phyloP scores from a whole-genome alignment of 1,140 invertebrate species.

The Nasonia giraulti region DNA sequence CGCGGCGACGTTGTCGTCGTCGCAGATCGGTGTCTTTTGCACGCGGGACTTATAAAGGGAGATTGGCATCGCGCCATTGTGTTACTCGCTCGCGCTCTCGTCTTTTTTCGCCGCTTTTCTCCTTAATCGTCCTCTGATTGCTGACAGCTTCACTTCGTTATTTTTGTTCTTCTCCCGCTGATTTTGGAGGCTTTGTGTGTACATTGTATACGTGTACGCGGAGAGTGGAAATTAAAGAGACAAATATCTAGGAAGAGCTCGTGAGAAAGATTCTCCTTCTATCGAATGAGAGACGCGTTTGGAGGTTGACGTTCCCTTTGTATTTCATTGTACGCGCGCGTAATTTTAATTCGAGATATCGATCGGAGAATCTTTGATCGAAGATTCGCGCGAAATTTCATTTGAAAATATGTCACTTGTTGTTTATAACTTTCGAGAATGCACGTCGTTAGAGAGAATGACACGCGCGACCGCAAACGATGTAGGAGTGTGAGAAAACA shows the following conservation, averaged over 20 bases:
- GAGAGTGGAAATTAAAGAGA: conserved; percentile 22
- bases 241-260: conserved; percentile 22
- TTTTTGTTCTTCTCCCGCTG: neutral
- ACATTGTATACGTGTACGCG: neutral
- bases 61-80: neutral
- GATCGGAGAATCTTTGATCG: neutral
- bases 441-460: no score
- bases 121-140: conserved; percentile 7
- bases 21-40: neutral
- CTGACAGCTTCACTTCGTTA: neutral
- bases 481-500: no score
- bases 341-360: neutral
- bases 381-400: no score
- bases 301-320: neutral
- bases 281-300: neutral
- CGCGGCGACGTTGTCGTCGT: no score
- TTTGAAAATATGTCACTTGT: no score
- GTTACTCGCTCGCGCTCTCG: neutral
- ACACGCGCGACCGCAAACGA: no score
- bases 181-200: conserved; percentile 24
- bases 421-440: no score
- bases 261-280: conserved; percentile 10
- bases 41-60: conserved; percentile 9
- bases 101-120: conserved; percentile 20
- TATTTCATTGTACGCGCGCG: neutral